These are phyloP conservation scores for Leptinotarsa defecta DNA, from an alignment of 1,140 invertebrate species.

Conservation along the genomic window DNA sequence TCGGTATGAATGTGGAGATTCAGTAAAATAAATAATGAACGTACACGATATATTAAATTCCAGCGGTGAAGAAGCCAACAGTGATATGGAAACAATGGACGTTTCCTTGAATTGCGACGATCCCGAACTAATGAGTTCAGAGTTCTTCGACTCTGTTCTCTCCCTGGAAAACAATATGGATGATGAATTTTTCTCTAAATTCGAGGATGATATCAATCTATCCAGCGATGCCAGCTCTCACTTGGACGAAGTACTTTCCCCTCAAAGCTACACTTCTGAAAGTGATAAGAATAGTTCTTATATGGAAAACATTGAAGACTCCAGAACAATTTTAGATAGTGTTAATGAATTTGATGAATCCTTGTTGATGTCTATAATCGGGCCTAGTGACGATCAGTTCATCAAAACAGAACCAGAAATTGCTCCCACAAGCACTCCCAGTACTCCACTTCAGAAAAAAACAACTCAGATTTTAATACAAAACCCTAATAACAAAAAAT, in stretches of 20 bases:
- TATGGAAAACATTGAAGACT: slow-evolving; percentile 35
- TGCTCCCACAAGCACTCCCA: slow-evolving; percentile 12
- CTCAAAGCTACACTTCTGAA: slow-evolving; percentile 47
- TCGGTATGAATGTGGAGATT: slow-evolving; percentile 20
- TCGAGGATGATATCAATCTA: slow-evolving; percentile 46
- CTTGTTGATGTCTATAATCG: slow-evolving; percentile 42
- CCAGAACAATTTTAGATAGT: slow-evolving; percentile 32
- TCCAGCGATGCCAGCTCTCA: slow-evolving; percentile 47
- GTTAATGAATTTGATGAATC: slow-evolving; percentile 43
- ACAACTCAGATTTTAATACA: slow-evolving; percentile 48
- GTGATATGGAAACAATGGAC: slow-evolving; percentile 51
- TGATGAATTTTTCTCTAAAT: slow-evolving; percentile 41
- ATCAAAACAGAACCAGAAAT: slow-evolving; percentile 31
- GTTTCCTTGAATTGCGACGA: slow-evolving; percentile 47
- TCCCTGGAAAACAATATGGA: slow-evolving; percentile 51
- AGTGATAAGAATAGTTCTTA: slow-evolving; percentile 47
- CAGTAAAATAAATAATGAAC: slow-evolving; percentile 35
- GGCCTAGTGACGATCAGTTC: slow-evolving; percentile 31
- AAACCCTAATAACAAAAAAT: slow-evolving; percentile 47
- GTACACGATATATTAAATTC: slow-evolving; percentile 40
- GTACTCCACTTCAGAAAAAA: slow-evolving; percentile 33
- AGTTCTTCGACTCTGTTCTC: slow-evolving; percentile 54
- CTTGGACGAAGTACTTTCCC: slow-evolving; percentile 46
- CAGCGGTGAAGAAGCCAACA: slow-evolving; percentile 32
- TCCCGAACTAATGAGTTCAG: slow-evolving; percentile 52